Conservation (phyloP, 2,113 vertebrate genomes). For the Microcebus murinus region DNA sequence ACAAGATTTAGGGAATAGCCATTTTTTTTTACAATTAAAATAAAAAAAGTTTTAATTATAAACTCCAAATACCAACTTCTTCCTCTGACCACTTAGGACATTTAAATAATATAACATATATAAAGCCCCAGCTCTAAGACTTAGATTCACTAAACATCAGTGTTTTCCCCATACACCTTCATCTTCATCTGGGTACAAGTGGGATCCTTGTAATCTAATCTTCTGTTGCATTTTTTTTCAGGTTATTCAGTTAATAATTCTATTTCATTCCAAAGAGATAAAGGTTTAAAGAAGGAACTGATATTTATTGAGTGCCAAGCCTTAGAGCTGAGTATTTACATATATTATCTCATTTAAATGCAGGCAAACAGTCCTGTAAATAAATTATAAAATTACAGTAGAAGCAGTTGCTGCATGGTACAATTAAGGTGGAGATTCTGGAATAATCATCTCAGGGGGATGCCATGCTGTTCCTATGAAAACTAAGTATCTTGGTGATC, state of each 20-base stretch:
- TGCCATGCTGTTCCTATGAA: background rate
- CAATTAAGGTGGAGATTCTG: background rate
- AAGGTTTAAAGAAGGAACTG: background rate
- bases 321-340: background rate
- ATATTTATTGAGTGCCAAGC: background rate
- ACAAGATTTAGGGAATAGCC: background rate
- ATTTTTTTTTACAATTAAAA: background rate
- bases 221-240: background rate
- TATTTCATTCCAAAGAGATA: background rate
- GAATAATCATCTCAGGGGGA: background rate
- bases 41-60: background rate
- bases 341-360: background rate
- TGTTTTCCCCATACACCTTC: background rate
- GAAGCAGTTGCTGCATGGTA: background rate
- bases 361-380: background rate
- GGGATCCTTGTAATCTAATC: background rate
- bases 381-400: constrained; percentile 36
- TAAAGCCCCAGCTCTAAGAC: background rate
- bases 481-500: background rate
- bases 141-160: background rate
- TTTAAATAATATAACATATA: constrained; percentile 31
- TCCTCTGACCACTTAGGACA: background rate
- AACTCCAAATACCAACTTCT: background rate
- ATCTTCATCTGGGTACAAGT: background rate
- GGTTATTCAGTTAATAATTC: constrained; percentile 22